Base-by-base conservation (phyloP, 2,888 invertebrate genomes). In the Meteorus cinctellus region DNA sequence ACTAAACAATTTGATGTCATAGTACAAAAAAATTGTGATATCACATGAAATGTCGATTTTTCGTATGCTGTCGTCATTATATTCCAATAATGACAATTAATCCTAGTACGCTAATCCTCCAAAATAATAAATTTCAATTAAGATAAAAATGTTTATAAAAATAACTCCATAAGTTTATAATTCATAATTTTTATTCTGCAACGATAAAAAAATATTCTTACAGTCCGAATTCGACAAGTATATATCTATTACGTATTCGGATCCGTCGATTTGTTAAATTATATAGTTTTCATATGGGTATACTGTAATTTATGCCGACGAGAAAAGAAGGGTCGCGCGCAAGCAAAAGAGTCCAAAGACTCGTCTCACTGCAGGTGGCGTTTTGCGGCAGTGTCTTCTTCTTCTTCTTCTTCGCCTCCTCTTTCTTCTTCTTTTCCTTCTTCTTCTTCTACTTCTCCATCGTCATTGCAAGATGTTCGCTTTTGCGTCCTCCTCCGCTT, bases 351-450 rank as follows among this genome's bases (percentile, higher is more conserved):
- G 55, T 55, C 55, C 19, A 19, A 55, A 55, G 55, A 19, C 55
- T 55, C 55, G 19, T 8, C 55, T 48, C 74, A 36, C 66, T 66
- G 41, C 66, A 66, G 60, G 69, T 72, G 75, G 77, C 73, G 75
- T 75, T 55, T 19, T 19, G 19, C 55, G 1, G 19, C 76, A 69
- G n/a, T 76, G 72, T 78, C 74, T 62, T 19, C 77, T 72, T 74
- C 72, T 62, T 75, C 68, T 59, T 73, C 74, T 59, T 75, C 68
- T 72, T 60, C 27, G n/a, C 29, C 31, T 5, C 16, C 31, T 66
- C 36, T 45, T 65, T 67, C 16, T 14, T 34, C 59, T 55, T 51
- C 45, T 72, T 31, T 24, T 70, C 60, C 16, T 65, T 48, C 65
- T 65, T 68, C 67, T 69, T 60, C 60, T 68, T 45, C 59, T n/a